Percentiles rank a stretch among this genome's conserved stretches.
Evolutionary conservation across 2,888 invertebrate genomes (phyloP).

Genomic region (Volucella zonaria): DNA sequence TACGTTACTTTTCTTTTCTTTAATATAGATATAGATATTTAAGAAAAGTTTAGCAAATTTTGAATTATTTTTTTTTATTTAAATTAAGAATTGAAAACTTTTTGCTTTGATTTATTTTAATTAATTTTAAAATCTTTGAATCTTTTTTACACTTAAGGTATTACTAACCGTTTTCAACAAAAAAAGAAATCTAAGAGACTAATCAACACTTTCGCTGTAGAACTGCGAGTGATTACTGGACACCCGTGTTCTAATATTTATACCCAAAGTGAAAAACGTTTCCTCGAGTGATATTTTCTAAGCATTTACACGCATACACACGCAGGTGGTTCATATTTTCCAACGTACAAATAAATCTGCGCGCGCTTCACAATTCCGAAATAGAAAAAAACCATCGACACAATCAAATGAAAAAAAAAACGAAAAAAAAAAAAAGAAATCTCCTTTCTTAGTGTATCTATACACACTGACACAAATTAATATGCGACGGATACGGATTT

Average conservation of each 20-base stretch:
- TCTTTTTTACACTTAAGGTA: conserved; percentile 18
- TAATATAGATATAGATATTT: conserved; percentile 21
- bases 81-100: conserved; percentile 23
- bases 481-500: conserved; percentile 70
- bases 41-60: conserved; percentile 27
- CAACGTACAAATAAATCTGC: conserved; percentile 37
- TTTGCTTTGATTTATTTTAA: conserved; percentile 7
- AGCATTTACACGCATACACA: conserved; percentile 60
- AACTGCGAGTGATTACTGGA: conserved; percentile 83
- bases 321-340: conserved; percentile 58
- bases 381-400: conserved; percentile 49
- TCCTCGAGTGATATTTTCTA: conserved; percentile 71
- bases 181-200: conserved; percentile 79
- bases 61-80: conserved; percentile 19
- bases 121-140: no score
- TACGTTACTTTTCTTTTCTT: conserved; percentile 54
- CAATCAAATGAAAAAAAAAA: neutral
- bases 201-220: conserved; percentile 83
- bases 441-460: conserved; percentile 15
- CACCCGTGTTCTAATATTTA: conserved; percentile 82
- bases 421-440: conserved; percentile 24
- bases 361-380: conserved; percentile 68
- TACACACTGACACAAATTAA: conserved; percentile 63
- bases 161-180: conserved; percentile 80
- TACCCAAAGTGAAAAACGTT: conserved; percentile 77